phyloP scores from a whole-genome alignment of 2,888 invertebrate genomes.

The Cosmia trapezina region DNA sequence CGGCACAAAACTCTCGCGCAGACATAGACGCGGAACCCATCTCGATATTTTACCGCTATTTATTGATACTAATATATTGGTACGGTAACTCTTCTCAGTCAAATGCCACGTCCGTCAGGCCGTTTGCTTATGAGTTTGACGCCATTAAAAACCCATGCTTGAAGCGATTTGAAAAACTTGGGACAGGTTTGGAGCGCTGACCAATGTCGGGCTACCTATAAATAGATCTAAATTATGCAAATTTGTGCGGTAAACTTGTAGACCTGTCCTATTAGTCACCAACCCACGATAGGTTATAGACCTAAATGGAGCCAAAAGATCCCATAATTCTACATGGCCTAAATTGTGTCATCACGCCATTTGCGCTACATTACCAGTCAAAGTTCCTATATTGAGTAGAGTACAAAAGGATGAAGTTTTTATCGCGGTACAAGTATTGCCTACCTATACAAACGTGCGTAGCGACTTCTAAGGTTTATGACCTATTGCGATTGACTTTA shows the following conservation, averaged over 20 bases:
- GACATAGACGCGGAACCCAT: conserved; percentile 31
- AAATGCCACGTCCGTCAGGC: conserved; percentile 25
- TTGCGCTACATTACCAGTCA: conserved; percentile 1
- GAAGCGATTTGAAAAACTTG: neutral
- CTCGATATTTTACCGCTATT: conserved; percentile 24
- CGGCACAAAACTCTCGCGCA: conserved; percentile 23
- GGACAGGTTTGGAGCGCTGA: conserved; percentile 4
- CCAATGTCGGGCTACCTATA: neutral
- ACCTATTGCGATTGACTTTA: conserved; percentile 43
- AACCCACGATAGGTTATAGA: neutral
- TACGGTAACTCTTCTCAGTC: conserved; percentile 23
- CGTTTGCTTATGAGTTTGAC: conserved; percentile 25
- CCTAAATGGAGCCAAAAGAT: neutral
- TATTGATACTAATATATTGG: conserved; percentile 23
- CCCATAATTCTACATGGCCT: neutral
- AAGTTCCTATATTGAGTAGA: conserved; percentile 2
- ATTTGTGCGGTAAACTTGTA: conserved; percentile 14
- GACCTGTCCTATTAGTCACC: conserved; percentile 8
- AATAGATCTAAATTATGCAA: conserved; percentile 25
- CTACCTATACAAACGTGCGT: conserved; percentile 20
- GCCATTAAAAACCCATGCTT: conserved; percentile 1
- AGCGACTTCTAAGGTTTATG: conserved; percentile 44
- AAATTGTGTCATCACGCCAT: neutral
- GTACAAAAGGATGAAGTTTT: conserved; percentile 32
- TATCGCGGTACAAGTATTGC: conserved; percentile 17